Evolutionary conservation across 2,797 vertebrate species (phyloP).

Genomic region (Micropoecilia bifurca): DNA sequence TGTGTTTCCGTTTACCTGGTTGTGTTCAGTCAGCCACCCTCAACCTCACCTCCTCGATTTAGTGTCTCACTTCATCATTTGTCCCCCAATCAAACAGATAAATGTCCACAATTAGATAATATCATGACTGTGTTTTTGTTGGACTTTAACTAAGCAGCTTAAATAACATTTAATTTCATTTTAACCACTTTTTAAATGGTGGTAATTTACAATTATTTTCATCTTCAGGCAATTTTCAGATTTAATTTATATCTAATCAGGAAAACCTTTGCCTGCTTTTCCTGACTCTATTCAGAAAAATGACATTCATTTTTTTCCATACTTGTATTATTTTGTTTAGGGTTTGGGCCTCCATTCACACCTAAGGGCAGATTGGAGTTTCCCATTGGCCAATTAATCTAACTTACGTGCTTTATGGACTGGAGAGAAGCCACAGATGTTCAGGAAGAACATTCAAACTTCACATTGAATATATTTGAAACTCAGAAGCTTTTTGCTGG

Average conservation of each 20-base stretch:
- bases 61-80: not conserved
- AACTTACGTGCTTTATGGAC: not conserved
- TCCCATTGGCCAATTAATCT: not conserved
- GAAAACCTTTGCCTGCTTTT: not conserved
- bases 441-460: not conserved
- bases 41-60: not conserved
- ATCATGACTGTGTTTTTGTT: not conserved
- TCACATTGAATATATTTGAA: not conserved
- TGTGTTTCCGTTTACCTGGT: not conserved
- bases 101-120: not conserved
- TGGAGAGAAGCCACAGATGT: not conserved
- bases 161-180: not conserved
- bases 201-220: not conserved
- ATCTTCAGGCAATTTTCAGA: not conserved
- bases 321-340: not conserved
- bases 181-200: not conserved
- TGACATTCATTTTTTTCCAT: not conserved
- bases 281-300: not conserved
- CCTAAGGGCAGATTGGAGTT: not conserved
- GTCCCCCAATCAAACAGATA: conserved; percentile 29
- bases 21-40: not conserved
- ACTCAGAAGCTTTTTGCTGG: not conserved
- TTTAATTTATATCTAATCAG: not conserved
- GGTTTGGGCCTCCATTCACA: not conserved
- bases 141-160: not conserved